Evolutionary conservation across 1,140 invertebrate genomes (phyloP).

Genomic region (Odontomachus brunneus): DNA sequence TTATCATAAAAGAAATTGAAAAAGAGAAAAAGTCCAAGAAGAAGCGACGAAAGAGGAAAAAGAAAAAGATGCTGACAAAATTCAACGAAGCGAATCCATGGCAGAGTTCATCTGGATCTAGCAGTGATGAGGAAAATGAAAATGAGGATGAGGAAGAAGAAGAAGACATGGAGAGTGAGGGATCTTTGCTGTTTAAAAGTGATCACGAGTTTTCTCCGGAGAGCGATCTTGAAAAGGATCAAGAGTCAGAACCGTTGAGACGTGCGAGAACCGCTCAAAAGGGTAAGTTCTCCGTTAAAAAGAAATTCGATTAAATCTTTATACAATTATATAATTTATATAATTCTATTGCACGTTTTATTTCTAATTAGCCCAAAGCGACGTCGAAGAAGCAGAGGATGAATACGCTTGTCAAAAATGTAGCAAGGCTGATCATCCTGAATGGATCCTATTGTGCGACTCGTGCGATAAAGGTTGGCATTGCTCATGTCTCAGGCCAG

Average conservation of each 20-base stretch:
- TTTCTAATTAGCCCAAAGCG: slow-evolving; percentile 86
- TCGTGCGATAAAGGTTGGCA: slow-evolving; percentile 98
- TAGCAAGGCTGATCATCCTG: slow-evolving; percentile 95
- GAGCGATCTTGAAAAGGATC: slow-evolving; percentile 88
- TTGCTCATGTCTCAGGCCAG: slow-evolving; percentile 95
- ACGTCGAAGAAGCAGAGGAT: slow-evolving; percentile 86
- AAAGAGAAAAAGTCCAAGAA: slow-evolving; percentile 85
- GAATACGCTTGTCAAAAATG: slow-evolving; percentile 94
- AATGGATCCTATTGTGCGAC: slow-evolving; percentile 98
- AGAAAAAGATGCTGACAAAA: slow-evolving; percentile 85
- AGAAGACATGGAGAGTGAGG: slow-evolving; percentile 87
- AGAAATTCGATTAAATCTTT: neutral
- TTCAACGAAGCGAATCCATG: slow-evolving; percentile 89
- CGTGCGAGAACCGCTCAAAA: slow-evolving; percentile 90
- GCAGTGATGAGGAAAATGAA: slow-evolving; percentile 87
- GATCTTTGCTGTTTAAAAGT: slow-evolving; percentile 90
- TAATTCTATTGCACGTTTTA: neutral
- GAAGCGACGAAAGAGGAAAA: slow-evolving; percentile 86
- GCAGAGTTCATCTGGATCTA: slow-evolving; percentile 89
- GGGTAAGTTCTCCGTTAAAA: slow-evolving; percentile 73
- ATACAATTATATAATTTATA: neutral
- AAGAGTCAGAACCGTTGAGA: slow-evolving; percentile 86
- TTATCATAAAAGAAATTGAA: slow-evolving; percentile 80
- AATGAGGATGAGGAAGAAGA: slow-evolving; percentile 89
- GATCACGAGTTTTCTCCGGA: slow-evolving; percentile 97